Evolutionary conservation across 1,140 invertebrate species (phyloP), one percentile per base, ranked within the genome.

Genomic region (Nomia melanderi): DNA sequence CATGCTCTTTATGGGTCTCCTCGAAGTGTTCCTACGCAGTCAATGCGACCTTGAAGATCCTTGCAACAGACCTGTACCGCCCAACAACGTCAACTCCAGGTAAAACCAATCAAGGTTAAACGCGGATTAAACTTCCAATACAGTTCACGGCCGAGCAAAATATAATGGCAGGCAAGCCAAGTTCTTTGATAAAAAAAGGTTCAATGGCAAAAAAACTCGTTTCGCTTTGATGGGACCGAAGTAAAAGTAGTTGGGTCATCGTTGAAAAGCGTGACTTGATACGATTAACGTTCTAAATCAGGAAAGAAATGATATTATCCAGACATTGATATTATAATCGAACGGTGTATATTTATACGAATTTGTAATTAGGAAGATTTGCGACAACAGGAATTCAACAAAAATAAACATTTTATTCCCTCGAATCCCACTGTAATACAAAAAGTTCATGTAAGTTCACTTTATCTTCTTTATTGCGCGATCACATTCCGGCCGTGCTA

Each of bases 11-110:
- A 97, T 97, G 96, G 96, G 96, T 6, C 93, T 97, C 0, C 93
- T 97, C 23, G 96, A 97, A 86, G 96, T 97, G 0, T 97, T 97
- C 87, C 93, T 97, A 36, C 92, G 96, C 12, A 96, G 96, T 53
- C 96, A 97, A 85, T 97, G 96, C 87, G 96, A 97, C 83, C 92
- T 97, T 66, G 96, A 97, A 87, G 96, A 97, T 90, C 96, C 96
- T 5, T 97, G 96, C 87, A 95, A 95, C 31, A 92, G 96, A 56
- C 94, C 95, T 0, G 47, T 87, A 29, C 86, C 90, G 25, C 86
- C 86, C 4, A 86, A 87, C 54, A 84, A 71, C 3, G 83, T 91
- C 3, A 87, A 91, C 64, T 76, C 90, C 27, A 91, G 89, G 90
- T 90, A 59, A 83, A 62, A 44, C 12, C 20, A 23, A 17, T 14